phyloP scores from a whole-genome alignment of 2,888 invertebrate genomes.

The Drosophila subquinaria region DNA sequence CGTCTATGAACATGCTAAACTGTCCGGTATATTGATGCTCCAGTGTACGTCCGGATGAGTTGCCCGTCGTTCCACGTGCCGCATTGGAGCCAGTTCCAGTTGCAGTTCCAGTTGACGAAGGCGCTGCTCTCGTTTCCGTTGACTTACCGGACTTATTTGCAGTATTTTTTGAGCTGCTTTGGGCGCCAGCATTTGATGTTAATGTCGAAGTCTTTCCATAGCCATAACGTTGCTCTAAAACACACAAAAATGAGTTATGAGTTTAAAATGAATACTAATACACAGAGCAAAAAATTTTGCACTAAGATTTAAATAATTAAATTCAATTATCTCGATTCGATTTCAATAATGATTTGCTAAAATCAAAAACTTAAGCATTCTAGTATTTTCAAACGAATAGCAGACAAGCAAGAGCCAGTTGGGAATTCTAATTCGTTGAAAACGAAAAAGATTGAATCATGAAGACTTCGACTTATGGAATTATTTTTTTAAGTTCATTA shows the following conservation, averaged over 20 bases:
- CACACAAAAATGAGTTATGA: background rate
- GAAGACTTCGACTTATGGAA: no score
- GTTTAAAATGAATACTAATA: background rate
- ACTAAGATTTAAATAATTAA: no score
- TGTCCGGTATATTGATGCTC: constrained; percentile 80
- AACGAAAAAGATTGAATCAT: no score
- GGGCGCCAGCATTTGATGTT: constrained; percentile 70
- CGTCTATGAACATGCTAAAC: constrained; percentile 87
- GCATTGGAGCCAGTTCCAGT: constrained; percentile 41
- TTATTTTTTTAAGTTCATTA: no score
- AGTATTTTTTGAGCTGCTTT: constrained; percentile 74
- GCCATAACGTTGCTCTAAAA: constrained; percentile 75
- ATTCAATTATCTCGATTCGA: no score
- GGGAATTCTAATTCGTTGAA: no score
- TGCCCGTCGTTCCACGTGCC: constrained; percentile 63
- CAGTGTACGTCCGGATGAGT: constrained; percentile 39
- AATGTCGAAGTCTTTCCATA: constrained; percentile 77
- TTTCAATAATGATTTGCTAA: no score
- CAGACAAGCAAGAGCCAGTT: no score
- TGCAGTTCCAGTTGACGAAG: constrained; percentile 53
- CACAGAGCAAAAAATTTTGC: no score
- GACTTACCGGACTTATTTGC: constrained; percentile 67
- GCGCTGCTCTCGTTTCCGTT: constrained; percentile 22
- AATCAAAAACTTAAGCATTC: no score
- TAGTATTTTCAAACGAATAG: no score